phyloP scores from a whole-genome alignment of 1,140 invertebrate genomes.

The Pogonus chalceus region DNA sequence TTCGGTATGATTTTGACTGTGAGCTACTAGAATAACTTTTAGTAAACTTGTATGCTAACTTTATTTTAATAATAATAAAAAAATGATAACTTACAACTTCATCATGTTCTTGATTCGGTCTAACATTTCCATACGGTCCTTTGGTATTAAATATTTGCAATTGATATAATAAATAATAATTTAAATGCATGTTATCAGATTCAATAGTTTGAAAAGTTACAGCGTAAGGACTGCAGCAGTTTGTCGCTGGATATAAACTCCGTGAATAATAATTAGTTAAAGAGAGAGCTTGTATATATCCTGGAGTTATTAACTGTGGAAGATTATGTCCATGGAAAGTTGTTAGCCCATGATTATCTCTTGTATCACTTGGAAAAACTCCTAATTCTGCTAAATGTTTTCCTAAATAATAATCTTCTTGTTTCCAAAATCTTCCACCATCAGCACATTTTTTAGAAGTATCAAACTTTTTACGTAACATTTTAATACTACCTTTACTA shows the following conservation, averaged over 20 bases:
- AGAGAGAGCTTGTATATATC: conserved; percentile 28
- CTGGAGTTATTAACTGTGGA: conserved; percentile 36
- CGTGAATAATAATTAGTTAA: conserved; percentile 34
- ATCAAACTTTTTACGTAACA: conserved; percentile 34
- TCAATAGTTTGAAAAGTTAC: conserved; percentile 32
- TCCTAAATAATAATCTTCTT: conserved; percentile 46
- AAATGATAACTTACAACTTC: neutral
- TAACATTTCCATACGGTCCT: neutral
- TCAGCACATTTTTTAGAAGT: conserved; percentile 32
- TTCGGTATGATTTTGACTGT: no score
- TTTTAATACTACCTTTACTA: conserved; percentile 32
- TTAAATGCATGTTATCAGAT: neutral
- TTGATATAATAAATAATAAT: neutral
- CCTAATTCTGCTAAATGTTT: conserved; percentile 38
- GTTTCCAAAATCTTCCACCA: conserved; percentile 43
- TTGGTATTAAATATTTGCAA: neutral
- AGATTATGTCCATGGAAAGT: conserved; percentile 41
- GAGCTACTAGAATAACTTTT: no score
- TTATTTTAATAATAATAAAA: neutral
- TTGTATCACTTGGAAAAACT: conserved; percentile 38
- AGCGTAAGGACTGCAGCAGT: conserved; percentile 36
- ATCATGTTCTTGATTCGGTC: neutral
- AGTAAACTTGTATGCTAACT: no score
- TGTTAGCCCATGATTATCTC: conserved; percentile 34
- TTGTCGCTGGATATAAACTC: conserved; percentile 33